phyloP scores from a whole-genome alignment of 2,113 vertebrate species.

The Castor canadensis region DNA sequence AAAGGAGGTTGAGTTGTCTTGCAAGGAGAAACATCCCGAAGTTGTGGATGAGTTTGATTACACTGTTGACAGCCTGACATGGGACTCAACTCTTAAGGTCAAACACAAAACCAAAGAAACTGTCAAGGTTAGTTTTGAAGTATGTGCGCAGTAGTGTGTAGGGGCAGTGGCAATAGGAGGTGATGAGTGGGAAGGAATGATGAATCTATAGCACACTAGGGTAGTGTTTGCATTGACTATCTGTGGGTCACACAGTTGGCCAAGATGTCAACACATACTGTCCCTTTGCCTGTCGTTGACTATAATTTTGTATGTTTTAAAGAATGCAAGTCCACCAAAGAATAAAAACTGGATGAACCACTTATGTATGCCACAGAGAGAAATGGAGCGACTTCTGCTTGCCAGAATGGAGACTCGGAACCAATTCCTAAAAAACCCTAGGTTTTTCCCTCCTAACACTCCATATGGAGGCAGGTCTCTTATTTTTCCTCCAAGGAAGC shows the following conservation, averaged over 20 bases:
- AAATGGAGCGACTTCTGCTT: slow-evolving; percentile 72
- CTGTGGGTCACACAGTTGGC: not conserved
- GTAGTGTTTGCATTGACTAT: accelerated
- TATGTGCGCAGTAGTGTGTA: accelerated
- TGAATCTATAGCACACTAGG: not conserved
- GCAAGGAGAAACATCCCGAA: not conserved
- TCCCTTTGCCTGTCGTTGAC: not conserved
- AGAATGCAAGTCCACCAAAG: slow-evolving; percentile 69
- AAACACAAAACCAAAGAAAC: not conserved
- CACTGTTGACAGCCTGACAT: slow-evolving; percentile 58
- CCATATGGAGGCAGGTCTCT: slow-evolving; percentile 87
- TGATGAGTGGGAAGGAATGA: accelerated
- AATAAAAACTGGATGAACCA: slow-evolving; percentile 79
- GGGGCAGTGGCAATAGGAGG: accelerated
- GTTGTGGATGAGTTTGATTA: not conserved
- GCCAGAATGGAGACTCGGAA: slow-evolving; percentile 82
- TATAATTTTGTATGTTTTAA: slow-evolving; percentile 48
- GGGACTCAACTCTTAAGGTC: slow-evolving; percentile 48
- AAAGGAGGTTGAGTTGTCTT: slow-evolving; percentile 44
- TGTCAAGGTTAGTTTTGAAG: not conserved
- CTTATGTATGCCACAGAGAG: slow-evolving; percentile 71
- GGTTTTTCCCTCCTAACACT: slow-evolving; percentile 88
- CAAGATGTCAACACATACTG: not conserved
- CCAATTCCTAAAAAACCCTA: slow-evolving; percentile 90
- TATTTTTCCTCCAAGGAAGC: slow-evolving; percentile 80